Base-by-base conservation (phyloP, 2,797 vertebrate genomes). In the Poliocrania exsul region DNA sequence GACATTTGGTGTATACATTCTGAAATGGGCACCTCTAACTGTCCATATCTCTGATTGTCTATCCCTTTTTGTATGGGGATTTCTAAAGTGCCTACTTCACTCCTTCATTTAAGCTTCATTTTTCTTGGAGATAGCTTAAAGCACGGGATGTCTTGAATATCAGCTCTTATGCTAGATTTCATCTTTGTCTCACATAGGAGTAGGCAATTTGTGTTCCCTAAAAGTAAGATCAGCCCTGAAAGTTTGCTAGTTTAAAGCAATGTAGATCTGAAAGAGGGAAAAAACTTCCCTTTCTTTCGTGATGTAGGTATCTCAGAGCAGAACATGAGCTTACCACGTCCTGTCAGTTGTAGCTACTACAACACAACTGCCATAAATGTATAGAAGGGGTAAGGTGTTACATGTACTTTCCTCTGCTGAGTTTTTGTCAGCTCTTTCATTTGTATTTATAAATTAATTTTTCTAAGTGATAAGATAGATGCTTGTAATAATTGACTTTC, bases 61-160 rank as follows among this genome's bases (percentile, higher is more conserved):
- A 47, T 65, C 54, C 65, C 21, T 56, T 85, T 90, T 58, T 38
- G 16, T 31, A 60, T 1, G 1, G 33, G 44, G 37, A 62, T 83
- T 90, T 96, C 72, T 81, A 24, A 84, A 88, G 44, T 72, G 44
- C 51, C 49, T 77, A 15, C 46, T 81, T 90, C 70, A 71, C 20
- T 91, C 40, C 51, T 58, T 40, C 23, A 46, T 85, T 93, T 88
- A 93, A 86, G 49, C 21, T 83, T 86, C 49, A 88, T 95, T 94
- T 96, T 95, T 93, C 77, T 89, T 85, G 44, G 54, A 95, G 73
- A 75, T 74, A 86, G 88, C 93, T 94, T 95, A 81, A 93, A 97
- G 87, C 64, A 90, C 82, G 72, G 69, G 54, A 72, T 60, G 44
- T 78, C 80, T 92, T 95, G 66, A 97, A 90, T 69, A 94, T 18